Base-by-base conservation (phyloP, 2,888 invertebrate species). In the Torymus auratus region DNA sequence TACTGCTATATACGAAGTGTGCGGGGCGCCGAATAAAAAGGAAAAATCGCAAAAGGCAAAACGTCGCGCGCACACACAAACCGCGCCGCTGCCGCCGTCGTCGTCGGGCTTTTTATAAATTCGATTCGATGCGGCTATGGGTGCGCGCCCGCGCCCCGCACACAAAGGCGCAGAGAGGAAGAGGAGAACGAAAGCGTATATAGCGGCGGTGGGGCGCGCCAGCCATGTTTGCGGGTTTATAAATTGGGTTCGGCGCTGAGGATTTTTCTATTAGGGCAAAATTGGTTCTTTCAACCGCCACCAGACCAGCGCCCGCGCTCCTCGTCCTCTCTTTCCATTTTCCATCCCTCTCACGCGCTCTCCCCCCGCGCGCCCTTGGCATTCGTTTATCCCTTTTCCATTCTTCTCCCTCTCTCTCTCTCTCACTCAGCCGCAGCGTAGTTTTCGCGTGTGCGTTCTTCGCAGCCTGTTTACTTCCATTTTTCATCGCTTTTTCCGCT, bases 211-310 rank as follows among this genome's bases (percentile, higher is more conserved):
- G 41, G 41, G 41, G 7, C 84, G 85, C 88, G 86, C 84, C 89
- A 89, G 90, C 90, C 90, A 90, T 90, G 90, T 91, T 90, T 90
- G 90, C 90, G 90, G 90, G 88, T 88, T 90, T 90, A 91, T 90
- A 91, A 91, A 91, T 91, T 91, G 90, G 90, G 89, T 90, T 90
- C 89, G 87, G 88, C 87, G 88, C 88, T 88, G 89, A 90, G 90
- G 91, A 91, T 91, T 91, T 91, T 91, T 90, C 90, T 91, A 91
- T 91, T 91, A 91, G 89, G 89, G 87, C 86, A 89, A 90, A 91
- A 91, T 91, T 91, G 91, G 90, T 90, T 91, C 91, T 91, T 91
- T 91, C 90, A 91, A 91, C 89, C 89, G 86, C 88, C 90, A 88
- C 90, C 89, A 88, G 88, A 86, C 86, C 87, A 85, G 86, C 84